Base-by-base conservation (phyloP, 2,888 invertebrate species). In the Eilema caniola region DNA sequence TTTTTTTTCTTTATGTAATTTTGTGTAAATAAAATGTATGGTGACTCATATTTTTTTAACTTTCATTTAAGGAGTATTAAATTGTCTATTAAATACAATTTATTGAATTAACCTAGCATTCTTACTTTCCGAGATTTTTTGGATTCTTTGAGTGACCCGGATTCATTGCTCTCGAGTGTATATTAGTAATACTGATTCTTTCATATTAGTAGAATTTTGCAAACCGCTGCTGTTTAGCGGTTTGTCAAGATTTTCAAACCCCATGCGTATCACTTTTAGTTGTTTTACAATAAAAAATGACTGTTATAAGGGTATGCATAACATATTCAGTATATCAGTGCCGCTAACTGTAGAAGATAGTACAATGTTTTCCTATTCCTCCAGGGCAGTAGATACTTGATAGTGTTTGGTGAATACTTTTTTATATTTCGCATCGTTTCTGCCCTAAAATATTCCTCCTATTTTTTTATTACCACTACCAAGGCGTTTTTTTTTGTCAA, bases 231-330 rank as follows among this genome's bases (percentile, higher is more conserved):
- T 16, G 57, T 62, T 37, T n/a, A 20, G 65, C 25, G 31, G 31
- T 59, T 63, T 62, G 47, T n/a, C 24, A 70, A 70, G 70, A 47
- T 70, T 14, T 57, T 62, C 23, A 33, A 14, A 31, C 12, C 20
- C 23, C 16, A n/a, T n/a, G 66, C 20, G 66, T 28, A 41, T 25
- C 25, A 7, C 24, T 61, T 65, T 69, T 16, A 28, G 25, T 12
- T 56, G 53, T 66, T 70, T 70, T 62, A 14, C 5, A 56, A 47
- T 23, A 28, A 61, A 53, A 70, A 70, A 70, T 62, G 25, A 57
- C 24, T 57, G 11, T 14, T 53, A 24, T 65, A 61, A 65, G 47
- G 47, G 53, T 28, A 24, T 61, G 61, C 33, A 61, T 1, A 23
- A 10, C 61, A 53, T 53, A 53, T 53, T 53, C 53, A 53, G n/a